phyloP scores from a whole-genome alignment of 2,888 invertebrate species.

The Perithous albicinctus region DNA sequence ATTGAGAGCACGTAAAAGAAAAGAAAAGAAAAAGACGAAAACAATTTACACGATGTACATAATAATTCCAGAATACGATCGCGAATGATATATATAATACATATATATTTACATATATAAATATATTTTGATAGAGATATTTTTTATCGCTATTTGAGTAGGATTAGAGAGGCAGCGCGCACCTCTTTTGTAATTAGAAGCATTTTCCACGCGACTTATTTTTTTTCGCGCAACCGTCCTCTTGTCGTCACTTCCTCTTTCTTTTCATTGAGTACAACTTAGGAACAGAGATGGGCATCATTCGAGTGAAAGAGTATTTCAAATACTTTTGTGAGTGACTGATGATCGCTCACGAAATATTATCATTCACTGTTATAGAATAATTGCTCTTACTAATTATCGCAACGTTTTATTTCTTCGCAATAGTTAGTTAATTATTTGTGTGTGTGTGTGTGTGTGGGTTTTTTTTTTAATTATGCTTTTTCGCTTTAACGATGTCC shows the following conservation, averaged over 20 bases:
- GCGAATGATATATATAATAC: conserved; percentile 56
- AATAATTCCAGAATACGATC: conserved; percentile 52
- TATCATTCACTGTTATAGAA: no score
- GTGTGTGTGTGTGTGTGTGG: no score
- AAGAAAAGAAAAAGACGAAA: background rate
- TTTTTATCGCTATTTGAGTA: conserved; percentile 69
- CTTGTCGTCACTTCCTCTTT: background rate
- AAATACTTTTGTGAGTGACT: no score
- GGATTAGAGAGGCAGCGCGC: conserved; percentile 16
- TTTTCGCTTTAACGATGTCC: no score
- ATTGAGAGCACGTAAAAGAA: conserved; percentile 6
- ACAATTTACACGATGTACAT: conserved; percentile 58
- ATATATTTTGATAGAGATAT: conserved; percentile 78
- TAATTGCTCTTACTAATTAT: no score
- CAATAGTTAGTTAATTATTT: no score
- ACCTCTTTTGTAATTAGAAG: conserved; percentile 33
- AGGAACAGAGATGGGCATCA: background rate
- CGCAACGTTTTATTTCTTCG: no score
- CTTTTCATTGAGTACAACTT: background rate
- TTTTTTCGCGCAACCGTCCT: conserved; percentile 28
- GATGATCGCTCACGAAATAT: no score
- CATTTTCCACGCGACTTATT: conserved; percentile 37
- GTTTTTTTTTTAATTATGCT: no score
- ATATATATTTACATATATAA: conserved; percentile 51
- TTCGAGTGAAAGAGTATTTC: no score